A percentile compares a stretch with the other conserved stretches of the same genome.
phyloP scores from a whole-genome alignment of 92 coral and sea anemone species.

The Muricea muricata region DNA sequence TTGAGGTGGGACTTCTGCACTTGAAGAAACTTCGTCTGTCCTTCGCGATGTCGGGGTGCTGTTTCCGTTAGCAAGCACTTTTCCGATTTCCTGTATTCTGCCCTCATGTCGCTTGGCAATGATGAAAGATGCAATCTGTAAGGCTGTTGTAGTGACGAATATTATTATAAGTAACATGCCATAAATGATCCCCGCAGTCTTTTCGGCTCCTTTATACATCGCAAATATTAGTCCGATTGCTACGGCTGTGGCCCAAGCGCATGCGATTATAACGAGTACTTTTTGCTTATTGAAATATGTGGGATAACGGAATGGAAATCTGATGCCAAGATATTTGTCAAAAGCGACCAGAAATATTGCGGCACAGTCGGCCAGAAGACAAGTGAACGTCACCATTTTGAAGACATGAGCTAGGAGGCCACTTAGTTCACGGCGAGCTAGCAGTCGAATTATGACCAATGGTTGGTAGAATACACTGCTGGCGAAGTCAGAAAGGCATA shows the following conservation, averaged over 20 bases:
- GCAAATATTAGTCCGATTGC: neutral
- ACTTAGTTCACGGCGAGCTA: neutral
- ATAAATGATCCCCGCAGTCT: neutral
- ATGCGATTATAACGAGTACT: neutral
- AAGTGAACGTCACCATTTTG: neutral
- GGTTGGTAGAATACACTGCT: slow-evolving; percentile 28
- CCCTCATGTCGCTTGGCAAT: slow-evolving; percentile 7
- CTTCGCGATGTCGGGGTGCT: neutral
- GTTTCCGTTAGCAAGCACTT: neutral
- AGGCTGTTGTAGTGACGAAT: neutral
- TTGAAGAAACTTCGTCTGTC: no score
- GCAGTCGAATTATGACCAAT: neutral
- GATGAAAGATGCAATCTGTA: slow-evolving; percentile 16
- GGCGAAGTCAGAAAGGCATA: slow-evolving; percentile 21
- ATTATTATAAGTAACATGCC: neutral
- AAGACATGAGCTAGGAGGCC: neutral
- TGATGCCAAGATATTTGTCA: slow-evolving; percentile 38
- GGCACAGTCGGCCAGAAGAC: slow-evolving; percentile 9
- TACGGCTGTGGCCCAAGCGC: neutral
- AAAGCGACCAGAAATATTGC: slow-evolving; percentile 29
- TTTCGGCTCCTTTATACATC: neutral
- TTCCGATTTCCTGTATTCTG: neutral
- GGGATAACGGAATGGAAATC: slow-evolving; percentile 42
- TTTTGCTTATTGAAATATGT: neutral
- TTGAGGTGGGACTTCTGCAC: neutral